A percentile compares a stretch with the other conserved stretches of the same genome.
Conservation (phyloP, 30 jellyfish, hydroid and myxozoan species). For the Aurelia aurita complex sp. Pacific region DNA sequence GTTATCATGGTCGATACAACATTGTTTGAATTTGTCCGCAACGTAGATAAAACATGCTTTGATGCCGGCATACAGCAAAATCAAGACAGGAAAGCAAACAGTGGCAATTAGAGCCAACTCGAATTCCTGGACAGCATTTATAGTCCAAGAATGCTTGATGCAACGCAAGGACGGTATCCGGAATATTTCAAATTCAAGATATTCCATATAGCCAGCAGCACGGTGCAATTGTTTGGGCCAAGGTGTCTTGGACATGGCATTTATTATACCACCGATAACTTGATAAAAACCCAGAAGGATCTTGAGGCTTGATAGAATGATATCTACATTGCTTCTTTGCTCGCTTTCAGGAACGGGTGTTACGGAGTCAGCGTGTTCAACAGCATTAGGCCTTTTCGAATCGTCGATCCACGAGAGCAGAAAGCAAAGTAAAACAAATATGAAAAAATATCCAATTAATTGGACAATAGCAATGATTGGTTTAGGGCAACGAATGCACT, state of each 20-base stretch:
- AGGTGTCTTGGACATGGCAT: conserved; percentile 10
- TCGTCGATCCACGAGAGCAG: conserved; percentile 30
- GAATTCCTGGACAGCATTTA: conserved; percentile 37
- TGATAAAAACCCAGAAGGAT: conserved; percentile 57
- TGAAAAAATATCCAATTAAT: conserved; percentile 9
- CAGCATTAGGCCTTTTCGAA: background rate
- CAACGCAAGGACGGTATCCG: conserved; percentile 57
- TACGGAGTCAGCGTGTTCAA: background rate
- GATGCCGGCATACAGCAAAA: conserved; percentile 2
- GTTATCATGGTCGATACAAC: no score
- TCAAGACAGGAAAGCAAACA: conserved; percentile 21
- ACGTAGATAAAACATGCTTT: background rate
- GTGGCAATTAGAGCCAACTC: conserved; percentile 32
- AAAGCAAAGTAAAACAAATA: conserved; percentile 34
- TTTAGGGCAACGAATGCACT: conserved; percentile 42
- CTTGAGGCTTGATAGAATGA: conserved; percentile 44
- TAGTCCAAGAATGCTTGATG: conserved; percentile 27
- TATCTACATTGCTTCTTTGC: conserved; percentile 40
- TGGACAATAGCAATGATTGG: conserved; percentile 4
- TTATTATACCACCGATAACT: conserved; percentile 7
- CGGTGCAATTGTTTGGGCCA: conserved; percentile 48
- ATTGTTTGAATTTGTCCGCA: no score
- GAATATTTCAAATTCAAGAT: conserved; percentile 43
- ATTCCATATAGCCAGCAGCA: background rate
- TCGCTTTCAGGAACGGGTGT: background rate